These are phyloP conservation scores for Hypsibius dujardini DNA, from an alignment of 1,140 invertebrate genomes.

Conservation along the genomic window DNA sequence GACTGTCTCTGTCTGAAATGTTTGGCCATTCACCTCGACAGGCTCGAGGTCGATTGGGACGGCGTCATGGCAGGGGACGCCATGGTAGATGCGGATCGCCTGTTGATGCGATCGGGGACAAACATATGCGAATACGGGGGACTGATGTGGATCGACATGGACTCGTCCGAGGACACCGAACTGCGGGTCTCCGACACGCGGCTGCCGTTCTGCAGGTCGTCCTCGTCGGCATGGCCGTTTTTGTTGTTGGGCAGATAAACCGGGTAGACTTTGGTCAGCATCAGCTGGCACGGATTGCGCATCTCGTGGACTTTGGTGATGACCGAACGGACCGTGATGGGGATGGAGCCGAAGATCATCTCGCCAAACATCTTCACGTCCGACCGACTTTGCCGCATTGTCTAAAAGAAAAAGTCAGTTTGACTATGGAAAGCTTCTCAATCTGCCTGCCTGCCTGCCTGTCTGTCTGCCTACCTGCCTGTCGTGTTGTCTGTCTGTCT, in stretches of 20 bases:
- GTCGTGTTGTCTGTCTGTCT: too few relatives aligned
- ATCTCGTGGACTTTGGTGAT: slow-evolving; percentile 51
- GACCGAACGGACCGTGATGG: slow-evolving; percentile 62
- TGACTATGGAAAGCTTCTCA: slow-evolving; percentile 13
- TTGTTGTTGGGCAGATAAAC: slow-evolving; percentile 20
- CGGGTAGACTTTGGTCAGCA: slow-evolving; percentile 51
- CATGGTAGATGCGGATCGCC: background rate
- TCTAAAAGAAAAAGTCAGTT: slow-evolving; percentile 26
- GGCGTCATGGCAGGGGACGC: background rate
- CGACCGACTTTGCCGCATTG: slow-evolving; percentile 34
- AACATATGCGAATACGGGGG: slow-evolving; percentile 13
- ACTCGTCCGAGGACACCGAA: background rate
- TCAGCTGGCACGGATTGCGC: slow-evolving; percentile 47
- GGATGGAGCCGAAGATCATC: slow-evolving; percentile 72
- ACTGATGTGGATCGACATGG: slow-evolving; percentile 6
- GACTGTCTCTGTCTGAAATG: too few relatives aligned
- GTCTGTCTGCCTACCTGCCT: too few relatives aligned
- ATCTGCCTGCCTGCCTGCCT: too few relatives aligned
- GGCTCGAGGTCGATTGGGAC: background rate
- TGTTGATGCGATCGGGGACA: background rate
- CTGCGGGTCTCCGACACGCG: background rate
- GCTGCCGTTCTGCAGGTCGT: too few relatives aligned
- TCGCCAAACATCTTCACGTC: slow-evolving; percentile 58
- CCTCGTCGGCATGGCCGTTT: slow-evolving; percentile 2
- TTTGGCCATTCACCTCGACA: background rate